Percentiles rank a stretch among this genome's conserved stretches.
Evolutionary conservation across 2,113 vertebrate genomes (phyloP).

Genomic region (Amblyopsis rosae): DNA sequence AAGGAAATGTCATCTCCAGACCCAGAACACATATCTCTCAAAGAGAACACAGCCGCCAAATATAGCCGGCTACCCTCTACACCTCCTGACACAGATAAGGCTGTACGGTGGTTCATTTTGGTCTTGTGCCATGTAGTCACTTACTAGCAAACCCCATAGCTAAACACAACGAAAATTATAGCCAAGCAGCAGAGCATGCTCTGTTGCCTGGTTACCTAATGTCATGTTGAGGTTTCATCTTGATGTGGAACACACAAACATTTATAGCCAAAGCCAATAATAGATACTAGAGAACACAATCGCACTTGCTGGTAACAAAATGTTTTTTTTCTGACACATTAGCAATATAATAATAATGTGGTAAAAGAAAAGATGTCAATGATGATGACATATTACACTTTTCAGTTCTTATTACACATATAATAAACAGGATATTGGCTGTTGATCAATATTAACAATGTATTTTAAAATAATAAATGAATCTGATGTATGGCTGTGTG

Average conservation of each 20-base stretch:
- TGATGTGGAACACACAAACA: slow-evolving; percentile 67
- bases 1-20: slow-evolving; percentile 73
- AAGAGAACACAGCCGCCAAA: slow-evolving; percentile 67
- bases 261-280: slow-evolving; percentile 62
- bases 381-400: neutral
- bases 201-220: slow-evolving; percentile 73
- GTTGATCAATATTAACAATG: slow-evolving; percentile 24
- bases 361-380: neutral
- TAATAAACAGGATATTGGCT: neutral
- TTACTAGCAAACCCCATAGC: slow-evolving; percentile 68
- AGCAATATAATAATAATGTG: neutral
- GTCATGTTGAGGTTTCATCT: slow-evolving; percentile 65
- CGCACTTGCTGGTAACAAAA: slow-evolving; percentile 36
- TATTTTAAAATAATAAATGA: slow-evolving; percentile 36
- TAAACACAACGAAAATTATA: slow-evolving; percentile 65
- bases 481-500: slow-evolving; percentile 15
- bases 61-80: slow-evolving; percentile 57
- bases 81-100: slow-evolving; percentile 62
- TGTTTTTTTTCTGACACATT: neutral
- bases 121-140: slow-evolving; percentile 62
- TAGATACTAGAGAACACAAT: slow-evolving; percentile 57
- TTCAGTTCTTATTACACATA: neutral
- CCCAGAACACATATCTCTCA: slow-evolving; percentile 59
- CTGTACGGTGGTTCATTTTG: slow-evolving; percentile 61
- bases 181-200: slow-evolving; percentile 49